A percentile compares a stretch with the other conserved stretches of the same genome.
phyloP scores from a whole-genome alignment of 2,113 vertebrate species.

The Amblyornis subalaris region DNA sequence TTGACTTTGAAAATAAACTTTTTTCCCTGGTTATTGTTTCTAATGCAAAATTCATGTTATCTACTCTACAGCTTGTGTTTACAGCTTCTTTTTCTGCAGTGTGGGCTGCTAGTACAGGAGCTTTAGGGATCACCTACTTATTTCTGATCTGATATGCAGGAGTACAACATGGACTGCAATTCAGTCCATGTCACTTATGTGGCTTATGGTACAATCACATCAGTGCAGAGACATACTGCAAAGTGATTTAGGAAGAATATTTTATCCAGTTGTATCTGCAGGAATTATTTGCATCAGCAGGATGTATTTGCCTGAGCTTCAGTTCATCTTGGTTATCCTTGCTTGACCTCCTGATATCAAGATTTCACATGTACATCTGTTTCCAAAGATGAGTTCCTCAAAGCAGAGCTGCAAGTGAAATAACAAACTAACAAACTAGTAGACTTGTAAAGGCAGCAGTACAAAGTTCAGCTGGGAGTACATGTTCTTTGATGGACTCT shows the following conservation, averaged over 20 bases:
- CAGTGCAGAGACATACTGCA: neutral
- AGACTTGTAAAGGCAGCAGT: neutral
- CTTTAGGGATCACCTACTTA: neutral
- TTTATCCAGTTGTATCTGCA: neutral
- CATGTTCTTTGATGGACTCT: neutral
- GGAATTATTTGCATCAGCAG: neutral
- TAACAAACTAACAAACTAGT: neutral
- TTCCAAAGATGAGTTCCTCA: neutral
- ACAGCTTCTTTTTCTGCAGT: neutral
- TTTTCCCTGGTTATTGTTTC: neutral
- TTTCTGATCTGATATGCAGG: neutral
- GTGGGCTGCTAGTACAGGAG: neutral
- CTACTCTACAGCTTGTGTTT: neutral
- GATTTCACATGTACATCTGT: neutral
- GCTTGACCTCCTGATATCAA: neutral
- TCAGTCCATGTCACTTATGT: neutral
- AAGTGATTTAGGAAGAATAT: neutral
- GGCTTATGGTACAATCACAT: neutral
- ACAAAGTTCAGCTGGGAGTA: neutral
- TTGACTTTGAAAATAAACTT: neutral
- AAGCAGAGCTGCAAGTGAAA: neutral
- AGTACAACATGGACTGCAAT: neutral
- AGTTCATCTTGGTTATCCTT: neutral
- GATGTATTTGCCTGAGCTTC: neutral
- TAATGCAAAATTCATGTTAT: neutral